phyloP scores from a whole-genome alignment of 2,113 vertebrate species.

The Eurystomus gularis region DNA sequence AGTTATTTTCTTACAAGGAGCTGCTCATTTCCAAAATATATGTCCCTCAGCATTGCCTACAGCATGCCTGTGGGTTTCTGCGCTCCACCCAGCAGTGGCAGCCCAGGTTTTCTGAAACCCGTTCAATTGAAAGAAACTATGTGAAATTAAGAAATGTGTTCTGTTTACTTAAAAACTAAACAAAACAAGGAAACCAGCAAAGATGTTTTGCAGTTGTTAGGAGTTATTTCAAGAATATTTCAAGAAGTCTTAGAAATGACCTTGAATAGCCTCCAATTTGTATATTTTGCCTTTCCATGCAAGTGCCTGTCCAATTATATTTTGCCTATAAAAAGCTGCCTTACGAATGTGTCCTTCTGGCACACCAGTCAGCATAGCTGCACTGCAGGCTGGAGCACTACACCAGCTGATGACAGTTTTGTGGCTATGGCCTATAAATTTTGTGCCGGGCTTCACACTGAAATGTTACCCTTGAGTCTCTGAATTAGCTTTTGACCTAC shows the following conservation, averaged over 20 bases:
- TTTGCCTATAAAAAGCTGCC: slow-evolving; percentile 35
- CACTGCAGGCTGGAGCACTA: not conserved
- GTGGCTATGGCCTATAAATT: slow-evolving; percentile 28
- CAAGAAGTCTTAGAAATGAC: slow-evolving; percentile 11
- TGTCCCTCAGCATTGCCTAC: not conserved
- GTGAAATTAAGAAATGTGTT: not conserved
- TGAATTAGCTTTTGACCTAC: slow-evolving; percentile 14
- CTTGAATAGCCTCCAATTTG: slow-evolving; percentile 11
- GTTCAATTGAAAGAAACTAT: not conserved
- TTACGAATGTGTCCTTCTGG: not conserved
- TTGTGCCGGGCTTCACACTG: not conserved
- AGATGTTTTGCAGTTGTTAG: slow-evolving; percentile 48
- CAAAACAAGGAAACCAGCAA: slow-evolving; percentile 28
- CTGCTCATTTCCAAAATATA: not conserved
- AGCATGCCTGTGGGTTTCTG: not conserved
- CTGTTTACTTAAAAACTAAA: slow-evolving; percentile 23
- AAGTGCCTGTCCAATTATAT: slow-evolving; percentile 40
- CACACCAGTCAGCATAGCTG: not conserved
- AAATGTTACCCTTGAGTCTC: slow-evolving; percentile 10
- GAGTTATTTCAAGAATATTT: slow-evolving; percentile 38
- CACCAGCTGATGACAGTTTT: slow-evolving; percentile 37
- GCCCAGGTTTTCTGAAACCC: not conserved
- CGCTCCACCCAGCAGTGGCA: not conserved
- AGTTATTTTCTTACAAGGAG: not conserved
- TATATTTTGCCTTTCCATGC: not conserved